Evolutionary conservation across 2,797 vertebrate genomes (phyloP).

Genomic region (Hirundo rustica): DNA sequence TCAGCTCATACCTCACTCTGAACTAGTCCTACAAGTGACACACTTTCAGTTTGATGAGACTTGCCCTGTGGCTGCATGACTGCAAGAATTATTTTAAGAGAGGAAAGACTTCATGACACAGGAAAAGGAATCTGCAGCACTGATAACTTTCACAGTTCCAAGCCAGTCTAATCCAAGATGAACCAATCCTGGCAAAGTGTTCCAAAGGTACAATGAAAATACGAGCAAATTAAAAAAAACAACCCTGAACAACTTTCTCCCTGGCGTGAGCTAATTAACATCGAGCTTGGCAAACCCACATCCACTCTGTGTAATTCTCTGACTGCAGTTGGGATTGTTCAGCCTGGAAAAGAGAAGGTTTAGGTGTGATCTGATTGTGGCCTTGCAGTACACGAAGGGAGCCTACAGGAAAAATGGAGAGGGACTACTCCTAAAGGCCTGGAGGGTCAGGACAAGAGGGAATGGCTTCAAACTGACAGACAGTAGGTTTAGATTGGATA

Average conservation of each 20-base stretch:
- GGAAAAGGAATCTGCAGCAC: not conserved
- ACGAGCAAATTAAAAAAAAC: not conserved
- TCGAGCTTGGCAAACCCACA: not conserved
- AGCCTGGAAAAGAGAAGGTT: not conserved
- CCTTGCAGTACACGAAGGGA: not conserved
- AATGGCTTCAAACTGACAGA: not conserved
- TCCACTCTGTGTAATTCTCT: not conserved
- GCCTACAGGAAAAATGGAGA: not conserved
- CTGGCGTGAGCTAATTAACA: not conserved
- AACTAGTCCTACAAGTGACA: not conserved
- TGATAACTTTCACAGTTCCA: not conserved
- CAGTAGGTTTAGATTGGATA: not conserved
- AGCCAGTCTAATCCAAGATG: not conserved
- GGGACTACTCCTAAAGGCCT: not conserved
- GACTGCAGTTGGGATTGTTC: not conserved
- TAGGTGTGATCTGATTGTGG: accelerated
- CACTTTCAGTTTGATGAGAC: not conserved
- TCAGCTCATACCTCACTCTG: not conserved
- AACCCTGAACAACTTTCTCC: not conserved
- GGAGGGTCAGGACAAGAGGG: not conserved
- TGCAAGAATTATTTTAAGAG: accelerated
- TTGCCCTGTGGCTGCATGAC: not conserved
- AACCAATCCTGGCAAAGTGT: not conserved
- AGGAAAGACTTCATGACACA: not conserved
- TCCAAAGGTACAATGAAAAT: not conserved